A percentile compares a stretch with the other conserved stretches of the same genome.
Evolutionary conservation across 2,888 invertebrate species (phyloP).

Genomic region (Macaria liturata): DNA sequence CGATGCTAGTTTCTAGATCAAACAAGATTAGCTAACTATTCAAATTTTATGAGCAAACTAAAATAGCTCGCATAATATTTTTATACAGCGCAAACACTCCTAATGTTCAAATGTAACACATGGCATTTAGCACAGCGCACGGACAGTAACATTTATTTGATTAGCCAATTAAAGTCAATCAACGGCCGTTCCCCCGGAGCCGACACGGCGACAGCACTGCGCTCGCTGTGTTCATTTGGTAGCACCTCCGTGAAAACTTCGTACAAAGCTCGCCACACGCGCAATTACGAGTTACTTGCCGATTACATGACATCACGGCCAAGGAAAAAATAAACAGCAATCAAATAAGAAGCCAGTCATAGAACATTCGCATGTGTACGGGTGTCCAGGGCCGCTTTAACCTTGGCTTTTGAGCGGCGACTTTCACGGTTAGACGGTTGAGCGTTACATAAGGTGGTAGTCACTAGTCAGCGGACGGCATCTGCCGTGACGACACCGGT

Average conservation of each 20-base stretch:
- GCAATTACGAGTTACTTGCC: constrained; percentile 50
- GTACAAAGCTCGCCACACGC: constrained; percentile 28
- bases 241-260: constrained; percentile 31
- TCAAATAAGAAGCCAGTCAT: constrained; percentile 61
- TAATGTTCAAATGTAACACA: constrained; percentile 1
- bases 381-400: constrained; percentile 74
- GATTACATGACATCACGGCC: constrained; percentile 70
- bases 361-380: constrained; percentile 73
- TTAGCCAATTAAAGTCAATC: constrained; percentile 24
- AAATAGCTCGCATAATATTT: too few species aligned
- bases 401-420: constrained; percentile 82
- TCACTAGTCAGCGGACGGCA: constrained; percentile 38
- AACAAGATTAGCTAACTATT: neutral
- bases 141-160: constrained; percentile 12
- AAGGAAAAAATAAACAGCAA: constrained; percentile 65
- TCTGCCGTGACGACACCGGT: constrained; percentile 70
- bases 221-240: constrained; percentile 41
- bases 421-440: constrained; percentile 82
- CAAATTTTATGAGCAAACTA: too few species aligned
- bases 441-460: constrained; percentile 74
- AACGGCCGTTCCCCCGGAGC: constrained; percentile 15
- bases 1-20: constrained; percentile 7
- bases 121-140: constrained; percentile 7
- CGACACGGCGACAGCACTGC: constrained; percentile 34
- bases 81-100: too few species aligned